Conservation (phyloP, 2,113 vertebrate species). For the Engraulis encrasicolus region DNA sequence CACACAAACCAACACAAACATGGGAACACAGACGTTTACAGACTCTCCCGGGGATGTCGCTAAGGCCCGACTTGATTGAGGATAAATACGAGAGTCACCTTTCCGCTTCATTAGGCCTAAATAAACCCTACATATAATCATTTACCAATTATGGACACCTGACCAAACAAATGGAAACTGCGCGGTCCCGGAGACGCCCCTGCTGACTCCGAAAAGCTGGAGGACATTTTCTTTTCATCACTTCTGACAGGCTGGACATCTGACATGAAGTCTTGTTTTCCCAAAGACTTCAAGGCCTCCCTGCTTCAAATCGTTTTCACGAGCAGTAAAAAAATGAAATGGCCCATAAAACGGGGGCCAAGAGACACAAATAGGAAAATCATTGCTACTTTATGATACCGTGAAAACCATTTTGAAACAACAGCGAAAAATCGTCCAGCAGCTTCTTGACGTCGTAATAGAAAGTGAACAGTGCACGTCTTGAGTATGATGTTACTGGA, state of each 20-base stretch:
- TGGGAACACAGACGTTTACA: neutral
- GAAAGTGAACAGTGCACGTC: too few relatives aligned
- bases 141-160: slow-evolving; percentile 57
- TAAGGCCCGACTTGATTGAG: slow-evolving; percentile 22
- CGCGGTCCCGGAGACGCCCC: neutral
- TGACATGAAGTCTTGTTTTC: slow-evolving; percentile 24
- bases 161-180: slow-evolving; percentile 53
- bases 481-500: neutral
- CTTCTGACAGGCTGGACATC: slow-evolving; percentile 48
- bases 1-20: too few relatives aligned
- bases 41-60: neutral
- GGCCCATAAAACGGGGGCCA: neutral
- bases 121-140: slow-evolving; percentile 52
- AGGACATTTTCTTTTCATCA: slow-evolving; percentile 43
- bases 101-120: slow-evolving; percentile 54
- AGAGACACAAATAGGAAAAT: neutral
- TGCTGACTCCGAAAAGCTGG: neutral
- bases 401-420: neutral
- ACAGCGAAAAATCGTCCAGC: neutral
- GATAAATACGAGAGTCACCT: slow-evolving; percentile 45
- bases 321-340: neutral
- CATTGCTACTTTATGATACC: neutral
- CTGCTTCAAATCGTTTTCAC: neutral
- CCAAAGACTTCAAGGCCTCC: slow-evolving; percentile 19
- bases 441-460: neutral